Evolutionary conservation across 2,888 invertebrate species (phyloP), one percentile per base, ranked within the genome.

Genomic region (Eupithecia vulgata): DNA sequence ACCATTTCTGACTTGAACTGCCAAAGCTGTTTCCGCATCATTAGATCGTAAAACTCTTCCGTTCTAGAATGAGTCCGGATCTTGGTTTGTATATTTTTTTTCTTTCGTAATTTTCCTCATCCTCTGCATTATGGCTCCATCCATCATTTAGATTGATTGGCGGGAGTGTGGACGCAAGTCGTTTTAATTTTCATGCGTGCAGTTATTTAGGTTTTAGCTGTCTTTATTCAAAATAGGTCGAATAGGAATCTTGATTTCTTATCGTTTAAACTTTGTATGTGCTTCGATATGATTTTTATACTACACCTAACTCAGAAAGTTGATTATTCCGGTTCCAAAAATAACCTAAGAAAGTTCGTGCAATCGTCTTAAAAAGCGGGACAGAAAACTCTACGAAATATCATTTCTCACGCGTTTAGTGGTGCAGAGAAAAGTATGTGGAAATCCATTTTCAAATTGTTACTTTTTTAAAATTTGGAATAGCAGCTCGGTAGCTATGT

Each of bases 101-200:
- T 37, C 21, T 59, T 61, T 17, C 65, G 40, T 65, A 10, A 65
- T 40, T 40, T 40, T 65, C 65, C 65, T 37, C 21, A 37, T 40
- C 40, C 64, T 64, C 21, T 17, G 35, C 17, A n/a, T 65, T 68
- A 71, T 59, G 71, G 70, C 57, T 67, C 48, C 77, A 79, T 81
- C 77, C 75, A 81, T 81, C 81, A 80, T 75, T 67, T 77, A 75
- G 80, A 81, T 81, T 78, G 81, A 81, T 81, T 72, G 6, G 64
- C 25, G 30, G 15, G 69, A 66, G 65, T 52, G 45, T 15, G 72
- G 70, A 72, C 61, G 64, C 52, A 40, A 25, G 52, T 61, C 52
- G 59, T 72, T 71, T 68, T 40, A 68, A 64, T 67, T 62, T 71
- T 64, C 64, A 30, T 61, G 25, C 13, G 59, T 37, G 34, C 1